phyloP scores from a whole-genome alignment of 2,888 invertebrate species.

The Choristoneura rosaceana region DNA sequence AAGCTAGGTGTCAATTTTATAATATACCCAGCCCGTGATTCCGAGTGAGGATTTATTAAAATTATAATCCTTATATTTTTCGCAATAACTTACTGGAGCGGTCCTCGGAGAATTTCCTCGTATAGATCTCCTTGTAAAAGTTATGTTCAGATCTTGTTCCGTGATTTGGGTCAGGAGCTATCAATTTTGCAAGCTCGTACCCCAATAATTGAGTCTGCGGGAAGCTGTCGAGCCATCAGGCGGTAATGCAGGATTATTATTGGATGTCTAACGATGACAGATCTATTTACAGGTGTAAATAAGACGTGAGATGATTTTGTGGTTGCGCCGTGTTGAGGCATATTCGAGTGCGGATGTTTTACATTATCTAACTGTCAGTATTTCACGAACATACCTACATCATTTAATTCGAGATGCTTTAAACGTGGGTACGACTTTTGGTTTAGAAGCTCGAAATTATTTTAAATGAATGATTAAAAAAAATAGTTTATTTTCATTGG shows the following conservation, averaged over 20 bases:
- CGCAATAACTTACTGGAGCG: slow-evolving; percentile 24
- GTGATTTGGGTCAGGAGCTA: slow-evolving; percentile 51
- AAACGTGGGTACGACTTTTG: neutral
- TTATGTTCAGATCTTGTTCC: slow-evolving; percentile 51
- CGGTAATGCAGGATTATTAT: slow-evolving; percentile 46
- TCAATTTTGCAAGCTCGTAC: slow-evolving; percentile 51
- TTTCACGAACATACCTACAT: neutral
- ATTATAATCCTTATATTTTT: slow-evolving; percentile 22
- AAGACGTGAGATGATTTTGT: slow-evolving; percentile 10
- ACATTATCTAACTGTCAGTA: neutral
- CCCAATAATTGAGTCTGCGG: slow-evolving; percentile 48
- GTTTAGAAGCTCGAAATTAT: no score
- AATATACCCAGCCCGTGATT: neutral
- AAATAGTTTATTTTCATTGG: no score
- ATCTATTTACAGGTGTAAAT: slow-evolving; percentile 21
- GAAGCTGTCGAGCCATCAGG: slow-evolving; percentile 50
- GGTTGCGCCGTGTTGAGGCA: neutral
- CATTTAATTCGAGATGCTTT: neutral
- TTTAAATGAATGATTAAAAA: no score
- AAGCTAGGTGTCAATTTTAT: slow-evolving; percentile 13
- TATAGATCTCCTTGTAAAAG: slow-evolving; percentile 49
- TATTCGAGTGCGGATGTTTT: neutral
- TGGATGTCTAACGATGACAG: slow-evolving; percentile 21
- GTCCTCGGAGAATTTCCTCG: slow-evolving; percentile 30
- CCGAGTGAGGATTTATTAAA: slow-evolving; percentile 7